Evolutionary conservation across 2,797 vertebrate species (phyloP), one percentile per base, ranked within the genome.

Genomic region (Manis crassicaudata): DNA sequence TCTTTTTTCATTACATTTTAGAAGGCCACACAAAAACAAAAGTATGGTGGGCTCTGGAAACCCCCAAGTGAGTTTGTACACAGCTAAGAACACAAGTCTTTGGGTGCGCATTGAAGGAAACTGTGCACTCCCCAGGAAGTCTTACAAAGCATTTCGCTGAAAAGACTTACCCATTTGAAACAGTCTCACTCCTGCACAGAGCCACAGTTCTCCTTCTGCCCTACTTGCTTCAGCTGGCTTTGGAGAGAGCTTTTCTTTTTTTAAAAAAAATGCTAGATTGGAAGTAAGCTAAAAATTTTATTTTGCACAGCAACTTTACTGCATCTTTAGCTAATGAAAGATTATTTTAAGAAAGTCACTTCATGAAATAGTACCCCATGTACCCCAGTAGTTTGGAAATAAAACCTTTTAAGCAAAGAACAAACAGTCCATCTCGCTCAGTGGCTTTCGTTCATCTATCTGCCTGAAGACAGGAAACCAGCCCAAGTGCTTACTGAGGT

Each of bases 281-380:
- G 86, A 95, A 63, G 54, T 18, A 63, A 90, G 46, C 70, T 76
- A 72, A 82, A 88, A 85, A 35, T 65, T 56, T 54, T 65, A 46
- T 70, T 85, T 3, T 80, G 1, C 35, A 1, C 60, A n/a, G 58
- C 65, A 95, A 46, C 52, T 58, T 92, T 16, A 23, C 76, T 81
- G 35, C 60, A 32, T 67, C 56, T 76, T 27, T 16, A 65, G 10
- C 21, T 68, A 81, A 65, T 50, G 46, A 81, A 93, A 92, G 14
- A 81, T 76, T 82, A 56, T 79, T 90, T 89, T 92, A 73, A 91
- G 63, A 76, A 89, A 97, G 84, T 81, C 7, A 32, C 29, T 83
- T 94, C 25, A n/a, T 89, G 76, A 77, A 88, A 67, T 83, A 94
- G 46, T 46, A 46, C 46, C 46, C 11, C 46, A 23, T 79, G 29